Evolutionary conservation across 2,888 invertebrate species (phyloP), one percentile per base, ranked within the genome.

Genomic region (Acrobasis consociella): DNA sequence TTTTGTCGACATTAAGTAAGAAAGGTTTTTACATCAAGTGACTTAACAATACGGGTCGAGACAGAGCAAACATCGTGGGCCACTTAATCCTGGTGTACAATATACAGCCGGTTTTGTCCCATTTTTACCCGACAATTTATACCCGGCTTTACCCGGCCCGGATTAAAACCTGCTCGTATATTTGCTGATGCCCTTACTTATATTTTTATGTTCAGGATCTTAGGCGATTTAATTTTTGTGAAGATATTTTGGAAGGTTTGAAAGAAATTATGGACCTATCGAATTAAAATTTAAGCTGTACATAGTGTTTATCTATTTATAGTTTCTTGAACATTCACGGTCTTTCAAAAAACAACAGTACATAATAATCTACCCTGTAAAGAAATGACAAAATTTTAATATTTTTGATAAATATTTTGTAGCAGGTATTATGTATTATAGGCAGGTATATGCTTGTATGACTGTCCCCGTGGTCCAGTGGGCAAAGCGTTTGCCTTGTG

Each of bases 101-200:
- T 65, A 67, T 60, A 64, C 53, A 69, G 67, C 70, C 69, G 69
- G 63, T 55, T 65, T 67, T 64, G 65, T 65, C 63, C 70, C 65
- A 72, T 72, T 75, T 70, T 72, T 71, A 66, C 64, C 70, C 70
- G 66, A 69, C 72, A 71, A 77, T 76, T 76, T 75, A 76, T 75
- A 72, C 69, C 69, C 68, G 66, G 68, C 53, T 65, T 66, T 63
- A 62, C 49, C 64, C 70, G 65, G 61, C 58, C 67, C 65, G 74
- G 77, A 76, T 74, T 76, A 76, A 73, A 70, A 70, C 55, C 49
- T 49, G 13, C 1, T 17, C 60, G 42, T 42, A 38, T 16, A 56
- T 42, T 55, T 39, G 39, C 42, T 17, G 13, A 56, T 56, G 42
- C 22, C 2, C 15, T 38, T 51, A 51, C 31, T 46, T 46, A 13